phyloP scores from a whole-genome alignment of 2,888 invertebrate species.

The Nezara viridula region DNA sequence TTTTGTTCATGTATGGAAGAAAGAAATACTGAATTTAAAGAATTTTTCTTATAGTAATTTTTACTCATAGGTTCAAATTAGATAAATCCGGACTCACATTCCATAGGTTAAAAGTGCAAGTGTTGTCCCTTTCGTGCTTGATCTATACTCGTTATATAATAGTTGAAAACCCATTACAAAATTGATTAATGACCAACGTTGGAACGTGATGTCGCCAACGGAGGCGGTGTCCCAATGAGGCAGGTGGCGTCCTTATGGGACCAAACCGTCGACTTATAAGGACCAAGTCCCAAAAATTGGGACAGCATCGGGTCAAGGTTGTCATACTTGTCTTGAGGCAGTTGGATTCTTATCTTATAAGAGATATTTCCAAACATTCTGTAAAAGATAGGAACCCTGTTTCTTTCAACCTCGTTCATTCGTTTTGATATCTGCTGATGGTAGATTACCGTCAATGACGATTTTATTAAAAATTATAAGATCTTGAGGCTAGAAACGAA shows the following conservation, averaged over 20 bases:
- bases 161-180: background rate
- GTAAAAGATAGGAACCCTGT: background rate
- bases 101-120: too few relatives aligned
- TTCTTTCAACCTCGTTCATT: background rate
- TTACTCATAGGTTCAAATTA: too few relatives aligned
- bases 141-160: background rate
- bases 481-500: background rate
- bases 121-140: background rate
- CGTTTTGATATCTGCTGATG: background rate
- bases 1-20: too few relatives aligned
- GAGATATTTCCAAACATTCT: background rate
- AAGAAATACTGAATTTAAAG: too few relatives aligned
- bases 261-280: background rate
- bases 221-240: background rate
- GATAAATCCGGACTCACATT: too few relatives aligned
- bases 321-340: background rate
- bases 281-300: background rate
- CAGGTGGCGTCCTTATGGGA: background rate
- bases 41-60: too few relatives aligned
- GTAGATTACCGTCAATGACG: background rate
- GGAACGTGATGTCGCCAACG: background rate
- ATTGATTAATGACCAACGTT: background rate
- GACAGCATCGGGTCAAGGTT: constrained; percentile 3
- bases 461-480: background rate
- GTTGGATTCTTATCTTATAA: background rate